Evolutionary conservation across 2,888 invertebrate species (phyloP).

Genomic region (Chrysina gloriosa): DNA sequence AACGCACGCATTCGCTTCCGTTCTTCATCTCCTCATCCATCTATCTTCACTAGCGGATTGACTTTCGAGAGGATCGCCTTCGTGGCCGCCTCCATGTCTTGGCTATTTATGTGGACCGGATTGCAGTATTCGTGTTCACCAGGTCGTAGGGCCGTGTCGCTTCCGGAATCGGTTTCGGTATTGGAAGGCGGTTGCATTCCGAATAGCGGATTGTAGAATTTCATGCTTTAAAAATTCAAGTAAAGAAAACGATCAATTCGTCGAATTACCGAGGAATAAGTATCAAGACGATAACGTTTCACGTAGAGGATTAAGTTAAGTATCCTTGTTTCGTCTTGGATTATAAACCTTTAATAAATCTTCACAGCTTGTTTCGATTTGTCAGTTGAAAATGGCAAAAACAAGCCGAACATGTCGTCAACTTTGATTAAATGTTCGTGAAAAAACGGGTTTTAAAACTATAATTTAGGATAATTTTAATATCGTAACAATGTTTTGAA

Average conservation of each 20-base stretch:
- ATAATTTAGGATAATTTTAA: too few relatives aligned
- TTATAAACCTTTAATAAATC: too few relatives aligned
- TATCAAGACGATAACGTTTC: not conserved
- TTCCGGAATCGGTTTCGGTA: constrained; percentile 42
- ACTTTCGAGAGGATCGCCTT: constrained; percentile 49
- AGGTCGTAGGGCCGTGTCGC: constrained; percentile 51
- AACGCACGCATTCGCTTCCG: too few relatives aligned
- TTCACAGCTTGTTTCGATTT: too few relatives aligned
- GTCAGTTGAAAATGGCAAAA: too few relatives aligned
- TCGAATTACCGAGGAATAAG: too few relatives aligned
- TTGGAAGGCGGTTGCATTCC: constrained; percentile 47
- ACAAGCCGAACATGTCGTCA: too few relatives aligned
- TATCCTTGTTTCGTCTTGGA: too few relatives aligned
- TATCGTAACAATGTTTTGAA: too few relatives aligned
- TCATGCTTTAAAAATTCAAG: constrained; percentile 44
- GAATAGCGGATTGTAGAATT: constrained; percentile 60
- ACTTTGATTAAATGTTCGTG: too few relatives aligned
- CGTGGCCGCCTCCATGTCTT: constrained; percentile 49
- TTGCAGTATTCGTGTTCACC: constrained; percentile 61
- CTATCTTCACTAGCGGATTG: constrained; percentile 48
- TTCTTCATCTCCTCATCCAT: constrained; percentile 16
- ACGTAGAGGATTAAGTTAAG: too few relatives aligned
- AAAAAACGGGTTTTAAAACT: too few relatives aligned
- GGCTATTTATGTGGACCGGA: constrained; percentile 50
- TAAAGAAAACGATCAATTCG: not conserved